Evolutionary conservation across 2,888 invertebrate species (phyloP), one percentile per base, ranked within the genome.

Genomic region (Leistus spinibarbis): DNA sequence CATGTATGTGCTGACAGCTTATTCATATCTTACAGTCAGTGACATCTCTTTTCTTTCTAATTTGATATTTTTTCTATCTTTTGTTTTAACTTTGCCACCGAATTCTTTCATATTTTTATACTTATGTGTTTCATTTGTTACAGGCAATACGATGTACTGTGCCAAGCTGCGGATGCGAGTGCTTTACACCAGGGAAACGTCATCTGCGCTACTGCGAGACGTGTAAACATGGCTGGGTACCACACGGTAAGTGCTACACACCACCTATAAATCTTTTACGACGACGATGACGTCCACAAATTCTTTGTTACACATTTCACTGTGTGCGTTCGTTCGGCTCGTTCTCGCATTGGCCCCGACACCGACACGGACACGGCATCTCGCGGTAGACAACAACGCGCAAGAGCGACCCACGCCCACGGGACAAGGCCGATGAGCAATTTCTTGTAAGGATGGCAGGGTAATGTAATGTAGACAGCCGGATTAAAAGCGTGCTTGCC

Each of bases 211-310:
- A 88, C 83, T 92, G 92, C 86, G 91, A 91, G 81, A 89, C 89
- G 78, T 92, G 92, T 83, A 90, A 89, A 80, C 92, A 92, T 84
- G 91, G 91, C 78, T 92, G 92, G 92, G 91, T 92, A 76, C 90
- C 90, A 79, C 92, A 92, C 84, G 92, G 92, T 92, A 84, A 91
- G 91, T 88, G 77, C 71, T 62, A 64, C 63, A 71, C 54, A 20
- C 40, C 22, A 57, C 16, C 54, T 17, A 63, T 57, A 57, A 40
- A 40, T 40, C 40, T 40, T 40, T 40, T 56, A 73, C 62, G 40
- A 24, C 66, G 40, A 67, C 60, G 62, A 76, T 56, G 54, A 69
- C 54, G 57, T 40, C 40, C 40, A 40, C 40, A 40, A 40, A 40
- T 40, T 40, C 40, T 40, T 40, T 40, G 40, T 40, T 40, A 40